These are phyloP conservation scores for Sebastes trivittatus DNA, from an alignment of 2,797 vertebrate species.

Conservation along the genomic window DNA sequence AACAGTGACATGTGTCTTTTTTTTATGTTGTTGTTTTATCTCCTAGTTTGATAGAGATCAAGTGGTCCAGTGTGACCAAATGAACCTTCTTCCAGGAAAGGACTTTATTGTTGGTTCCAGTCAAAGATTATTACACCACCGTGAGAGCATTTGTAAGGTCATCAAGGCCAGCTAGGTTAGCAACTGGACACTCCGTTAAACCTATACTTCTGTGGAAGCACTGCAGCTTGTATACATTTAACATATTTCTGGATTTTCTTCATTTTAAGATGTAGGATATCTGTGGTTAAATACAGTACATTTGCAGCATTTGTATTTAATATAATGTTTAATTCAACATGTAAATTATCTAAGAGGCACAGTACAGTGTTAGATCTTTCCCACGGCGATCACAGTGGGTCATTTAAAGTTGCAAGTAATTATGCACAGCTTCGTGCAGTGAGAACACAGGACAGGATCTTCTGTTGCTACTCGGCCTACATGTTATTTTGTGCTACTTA, in stretches of 20 bases:
- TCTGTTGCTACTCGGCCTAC: not conserved
- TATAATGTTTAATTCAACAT: rapidly evolving
- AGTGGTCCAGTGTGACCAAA: slow-evolving; percentile 24
- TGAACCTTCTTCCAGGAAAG: slow-evolving; percentile 30
- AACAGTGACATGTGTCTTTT: slow-evolving; percentile 36
- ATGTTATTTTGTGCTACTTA: not conserved
- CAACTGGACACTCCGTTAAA: not conserved
- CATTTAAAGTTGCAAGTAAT: not conserved
- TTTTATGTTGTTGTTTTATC: slow-evolving; percentile 7
- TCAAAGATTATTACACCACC: slow-evolving; percentile 27
- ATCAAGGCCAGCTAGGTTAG: not conserved
- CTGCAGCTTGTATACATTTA: not conserved
- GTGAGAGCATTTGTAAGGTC: slow-evolving; percentile 12
- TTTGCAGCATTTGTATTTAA: not conserved
- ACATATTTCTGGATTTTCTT: not conserved
- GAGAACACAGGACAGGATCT: not conserved
- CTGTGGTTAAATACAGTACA: not conserved
- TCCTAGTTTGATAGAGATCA: slow-evolving; percentile 36
- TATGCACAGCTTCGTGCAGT: not conserved
- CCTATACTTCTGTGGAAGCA: not conserved
- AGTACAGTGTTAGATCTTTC: not conserved
- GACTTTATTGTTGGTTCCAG: slow-evolving; percentile 14
- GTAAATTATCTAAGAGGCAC: not conserved
- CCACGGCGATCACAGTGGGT: not conserved
- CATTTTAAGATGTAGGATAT: not conserved